Conservation (phyloP, 1,140 invertebrate species). For the Ostrea edulis region DNA sequence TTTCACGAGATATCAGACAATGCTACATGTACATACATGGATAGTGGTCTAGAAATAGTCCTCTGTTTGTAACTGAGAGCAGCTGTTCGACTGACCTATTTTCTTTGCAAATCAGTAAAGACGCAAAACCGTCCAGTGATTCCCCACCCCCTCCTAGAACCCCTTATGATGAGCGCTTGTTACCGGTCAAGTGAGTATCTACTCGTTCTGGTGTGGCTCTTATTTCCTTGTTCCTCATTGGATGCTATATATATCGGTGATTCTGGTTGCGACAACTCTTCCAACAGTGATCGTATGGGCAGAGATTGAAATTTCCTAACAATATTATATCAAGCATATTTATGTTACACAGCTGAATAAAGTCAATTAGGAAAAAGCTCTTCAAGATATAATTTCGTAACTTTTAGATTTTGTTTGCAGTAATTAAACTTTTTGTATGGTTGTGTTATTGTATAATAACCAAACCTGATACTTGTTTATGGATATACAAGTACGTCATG, state of each 20-base stretch:
- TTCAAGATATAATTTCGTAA: too few species aligned
- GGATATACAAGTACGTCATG: neutral
- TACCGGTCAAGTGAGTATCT: constrained; percentile 83
- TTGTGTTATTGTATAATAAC: too few species aligned
- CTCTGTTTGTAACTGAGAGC: neutral
- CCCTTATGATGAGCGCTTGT: constrained; percentile 89
- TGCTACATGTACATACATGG: neutral
- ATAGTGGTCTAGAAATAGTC: neutral
- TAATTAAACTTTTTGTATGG: too few species aligned
- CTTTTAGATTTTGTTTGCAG: too few species aligned
- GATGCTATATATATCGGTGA: neutral
- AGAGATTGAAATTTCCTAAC: too few species aligned
- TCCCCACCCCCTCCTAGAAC: constrained; percentile 66
- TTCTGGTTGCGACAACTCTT: neutral
- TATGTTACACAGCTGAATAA: too few species aligned
- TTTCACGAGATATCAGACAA: neutral
- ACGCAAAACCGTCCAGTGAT: constrained; percentile 15
- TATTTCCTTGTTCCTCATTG: neutral
- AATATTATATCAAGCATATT: too few species aligned
- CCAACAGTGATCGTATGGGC: neutral
- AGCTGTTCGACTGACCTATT: constrained; percentile 17
- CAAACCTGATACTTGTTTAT: too few species aligned
- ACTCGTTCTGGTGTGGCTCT: constrained; percentile 9
- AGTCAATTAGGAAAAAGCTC: too few species aligned
- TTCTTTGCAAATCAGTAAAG: constrained; percentile 49